Base-by-base conservation (phyloP, 1,140 invertebrate species). In the Cardiocondyla obscurior region DNA sequence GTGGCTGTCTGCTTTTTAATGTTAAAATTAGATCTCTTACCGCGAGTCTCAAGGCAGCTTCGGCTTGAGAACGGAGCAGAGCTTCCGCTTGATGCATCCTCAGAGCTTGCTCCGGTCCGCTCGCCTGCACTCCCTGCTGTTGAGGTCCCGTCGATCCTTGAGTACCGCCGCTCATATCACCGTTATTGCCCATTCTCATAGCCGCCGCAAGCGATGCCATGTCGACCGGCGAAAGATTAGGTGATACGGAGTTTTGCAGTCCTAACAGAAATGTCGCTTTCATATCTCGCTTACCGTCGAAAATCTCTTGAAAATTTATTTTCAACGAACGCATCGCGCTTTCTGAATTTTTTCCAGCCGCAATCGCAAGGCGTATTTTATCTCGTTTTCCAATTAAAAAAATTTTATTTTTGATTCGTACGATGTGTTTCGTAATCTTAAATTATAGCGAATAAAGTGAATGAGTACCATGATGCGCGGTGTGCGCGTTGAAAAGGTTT, bases 1-100 rank as follows among this genome's bases (percentile, higher is more conserved):
- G n/a, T n/a, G n/a, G n/a, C n/a, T n/a, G n/a, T n/a, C n/a, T n/a
- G n/a, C n/a, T n/a, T n/a, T n/a, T n/a, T n/a, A n/a, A n/a, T n/a
- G n/a, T n/a, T n/a, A 10, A 12, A 51, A 8, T n/a, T 12, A 4
- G 5, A 14, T 25, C n/a, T 89, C 94, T 94, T 85, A 97, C 97
- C 16, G 97, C 97, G 83, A 98, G 92, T 89, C 97, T 95, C 16
- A 98, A 94, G 0, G 97, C 96, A 22, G 96, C 97, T 90, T 98
- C 97, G 0, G 97, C 97, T 86, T 98, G 97, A 65, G 97, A 97
- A 89, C 97, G 95, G 16, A 98, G 93, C 12, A 98, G 94, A 0
- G 97, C 97, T 92, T 98, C 97, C 1, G 97, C 96, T 89, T 97
- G 96, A 84, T 95, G 95, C 94, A 98, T 97, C 76, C 97, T 94